Evolutionary conservation across 2,888 invertebrate species (phyloP).

Genomic region (Xanthorhoe designata): DNA sequence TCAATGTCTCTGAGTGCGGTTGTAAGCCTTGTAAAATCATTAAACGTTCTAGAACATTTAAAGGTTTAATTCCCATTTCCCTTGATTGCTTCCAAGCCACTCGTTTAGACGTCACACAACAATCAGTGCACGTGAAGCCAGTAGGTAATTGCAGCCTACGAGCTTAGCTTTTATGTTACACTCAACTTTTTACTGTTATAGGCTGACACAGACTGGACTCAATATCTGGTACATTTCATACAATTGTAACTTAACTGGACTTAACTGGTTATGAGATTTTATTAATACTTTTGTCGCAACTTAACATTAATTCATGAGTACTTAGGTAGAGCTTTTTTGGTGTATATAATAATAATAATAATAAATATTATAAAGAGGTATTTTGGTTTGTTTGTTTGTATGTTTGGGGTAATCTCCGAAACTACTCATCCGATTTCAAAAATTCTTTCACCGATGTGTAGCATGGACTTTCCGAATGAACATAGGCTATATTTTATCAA

Average conservation of each 20-base stretch:
- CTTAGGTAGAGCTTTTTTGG: no score
- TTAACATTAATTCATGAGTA: not conserved
- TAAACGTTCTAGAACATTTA: no score
- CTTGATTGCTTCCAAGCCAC: slow-evolving; percentile 1
- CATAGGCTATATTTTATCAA: no score
- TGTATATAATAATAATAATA: no score
- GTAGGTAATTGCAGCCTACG: slow-evolving; percentile 17
- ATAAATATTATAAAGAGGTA: no score
- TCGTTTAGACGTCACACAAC: slow-evolving; percentile 14
- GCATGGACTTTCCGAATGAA: no score
- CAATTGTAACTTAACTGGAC: not conserved
- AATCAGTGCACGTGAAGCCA: slow-evolving; percentile 22
- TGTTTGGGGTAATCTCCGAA: no score
- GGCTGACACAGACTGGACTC: not conserved
- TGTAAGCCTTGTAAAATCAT: no score
- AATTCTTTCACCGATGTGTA: no score
- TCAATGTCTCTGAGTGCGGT: no score
- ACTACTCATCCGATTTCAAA: no score
- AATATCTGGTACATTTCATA: slow-evolving; percentile 6
- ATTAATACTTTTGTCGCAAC: not conserved
- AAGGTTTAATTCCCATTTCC: not conserved
- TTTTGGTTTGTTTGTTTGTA: no score
- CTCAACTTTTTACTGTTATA: slow-evolving; percentile 30
- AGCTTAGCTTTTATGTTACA: slow-evolving; percentile 26
- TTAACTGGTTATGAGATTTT: not conserved